phyloP scores from a whole-genome alignment of 1,140 invertebrate genomes.

The Leptestheria dahalacensis region DNA sequence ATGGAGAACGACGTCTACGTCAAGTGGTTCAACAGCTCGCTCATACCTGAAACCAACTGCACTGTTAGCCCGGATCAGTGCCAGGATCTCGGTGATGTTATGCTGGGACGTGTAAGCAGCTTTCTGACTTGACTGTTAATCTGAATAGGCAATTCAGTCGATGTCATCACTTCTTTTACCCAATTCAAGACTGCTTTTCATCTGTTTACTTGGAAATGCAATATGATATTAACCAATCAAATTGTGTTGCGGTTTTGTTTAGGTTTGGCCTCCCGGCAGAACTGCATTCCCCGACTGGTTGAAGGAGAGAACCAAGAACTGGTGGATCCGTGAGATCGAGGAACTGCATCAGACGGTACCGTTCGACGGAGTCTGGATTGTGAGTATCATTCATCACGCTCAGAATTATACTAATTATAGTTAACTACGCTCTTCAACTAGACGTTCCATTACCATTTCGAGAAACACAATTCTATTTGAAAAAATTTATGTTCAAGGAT shows the following conservation, averaged over 20 bases:
- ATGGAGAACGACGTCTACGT: conserved; percentile 19
- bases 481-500: conserved; percentile 24
- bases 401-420: too few species aligned
- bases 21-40: conserved; percentile 6
- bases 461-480: too few species aligned
- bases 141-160: background rate
- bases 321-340: conserved; percentile 27
- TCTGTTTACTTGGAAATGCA: too few species aligned
- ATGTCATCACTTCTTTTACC: too few species aligned
- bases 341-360: conserved; percentile 27
- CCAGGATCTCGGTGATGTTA: conserved; percentile 1
- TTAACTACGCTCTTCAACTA: too few species aligned
- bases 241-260: background rate
- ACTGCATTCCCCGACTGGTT: conserved; percentile 16
- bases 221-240: too few species aligned
- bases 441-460: too few species aligned
- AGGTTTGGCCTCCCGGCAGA: conserved; percentile 15
- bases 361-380: conserved; percentile 27
- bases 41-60: background rate
- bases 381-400: too few species aligned
- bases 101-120: conserved; percentile 12
- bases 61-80: background rate
- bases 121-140: background rate
- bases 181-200: too few species aligned
- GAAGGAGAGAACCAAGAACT: conserved; percentile 20